These are phyloP conservation scores for Malacosoma neustria DNA, from an alignment of 2,888 invertebrate species.

Conservation along the genomic window DNA sequence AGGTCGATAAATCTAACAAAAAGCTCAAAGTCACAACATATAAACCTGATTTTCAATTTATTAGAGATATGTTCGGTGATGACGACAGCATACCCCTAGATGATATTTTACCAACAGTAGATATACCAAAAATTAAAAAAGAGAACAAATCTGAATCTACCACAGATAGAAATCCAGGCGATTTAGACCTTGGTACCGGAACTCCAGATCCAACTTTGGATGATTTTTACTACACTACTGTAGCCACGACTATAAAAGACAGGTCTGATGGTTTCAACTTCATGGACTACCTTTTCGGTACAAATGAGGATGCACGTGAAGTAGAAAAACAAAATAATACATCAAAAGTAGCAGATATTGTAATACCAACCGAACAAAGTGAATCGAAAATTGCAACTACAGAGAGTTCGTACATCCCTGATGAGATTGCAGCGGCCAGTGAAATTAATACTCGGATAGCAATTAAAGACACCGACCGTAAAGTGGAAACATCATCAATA, in stretches of 20 bases:
- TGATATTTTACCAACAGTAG: slow-evolving; percentile 30
- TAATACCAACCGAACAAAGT: slow-evolving; percentile 19
- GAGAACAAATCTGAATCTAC: slow-evolving; percentile 19
- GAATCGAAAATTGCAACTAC: slow-evolving; percentile 39
- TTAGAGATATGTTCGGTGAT: slow-evolving; percentile 40
- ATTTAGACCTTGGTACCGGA: slow-evolving; percentile 55
- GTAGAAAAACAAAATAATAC: slow-evolving; percentile 22
- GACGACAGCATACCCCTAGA: slow-evolving; percentile 28
- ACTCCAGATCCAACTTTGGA: slow-evolving; percentile 53
- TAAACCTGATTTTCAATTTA: slow-evolving; percentile 46
- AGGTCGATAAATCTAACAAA: slow-evolving; percentile 29
- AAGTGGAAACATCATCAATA: slow-evolving; percentile 40
- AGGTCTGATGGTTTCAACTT: slow-evolving; percentile 48
- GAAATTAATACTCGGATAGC: slow-evolving; percentile 14
- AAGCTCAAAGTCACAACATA: slow-evolving; percentile 49
- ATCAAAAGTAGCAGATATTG: slow-evolving; percentile 11
- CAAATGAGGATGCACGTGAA: slow-evolving; percentile 16
- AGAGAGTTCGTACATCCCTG: slow-evolving; percentile 52
- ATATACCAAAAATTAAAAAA: slow-evolving; percentile 39
- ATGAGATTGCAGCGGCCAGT: slow-evolving; percentile 46
- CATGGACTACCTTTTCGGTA: slow-evolving; percentile 61
- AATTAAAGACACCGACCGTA: slow-evolving; percentile 18
- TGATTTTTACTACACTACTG: slow-evolving; percentile 36
- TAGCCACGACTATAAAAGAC: slow-evolving; percentile 34
- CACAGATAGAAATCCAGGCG: slow-evolving; percentile 42